Evolutionary conservation across 2,797 vertebrate genomes (phyloP), one percentile per base, ranked within the genome.

Genomic region (Siniperca scherzeri): DNA sequence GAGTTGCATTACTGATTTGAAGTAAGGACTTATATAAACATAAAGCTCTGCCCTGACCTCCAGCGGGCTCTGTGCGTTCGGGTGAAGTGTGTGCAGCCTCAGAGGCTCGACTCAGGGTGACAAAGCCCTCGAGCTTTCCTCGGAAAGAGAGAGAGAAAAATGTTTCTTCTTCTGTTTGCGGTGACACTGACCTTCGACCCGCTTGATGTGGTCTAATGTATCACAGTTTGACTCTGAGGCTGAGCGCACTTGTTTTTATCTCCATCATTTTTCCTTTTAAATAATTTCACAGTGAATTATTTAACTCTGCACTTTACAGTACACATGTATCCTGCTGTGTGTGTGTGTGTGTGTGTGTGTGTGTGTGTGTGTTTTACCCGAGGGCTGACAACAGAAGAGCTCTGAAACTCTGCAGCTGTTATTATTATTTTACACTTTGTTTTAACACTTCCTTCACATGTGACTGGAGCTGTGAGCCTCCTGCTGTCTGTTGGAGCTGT

Each of bases 321-420:
- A 62, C 62, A 9, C 21, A 2, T 38, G 68, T 7, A 42, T 13
- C 14, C 59, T 40, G 30, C 68, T 68, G 50, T 42, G 40, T 48
- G 80, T 65, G 52, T 80, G 71, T 68, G 56, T 62, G 21, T 59
- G 21, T 59, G 36, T 42, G 46, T 61, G 74, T 50, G 50, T 65
- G 38, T 48, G 55, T 60, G 77, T 75, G 66, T 68, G 61, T 48
- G 33, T 70, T 1, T 42, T 38, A 77, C 80, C 80, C 80, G 72
- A 65, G 72, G 72, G 76, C 62, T 68, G 76, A 82, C 70, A 78
- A 7, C 70, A 53, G 78, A 64, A 7, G 21, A 21, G 42, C 70
- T 68, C 64, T 38, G 46, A 69, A 65, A 25, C 46, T 52, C 80
- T 53, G 62, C 56, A 77, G 76, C 76, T 77, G 27, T 73, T 66